Conservation (phyloP, 1,140 invertebrate species). For the Neodiprion fabricii region DNA sequence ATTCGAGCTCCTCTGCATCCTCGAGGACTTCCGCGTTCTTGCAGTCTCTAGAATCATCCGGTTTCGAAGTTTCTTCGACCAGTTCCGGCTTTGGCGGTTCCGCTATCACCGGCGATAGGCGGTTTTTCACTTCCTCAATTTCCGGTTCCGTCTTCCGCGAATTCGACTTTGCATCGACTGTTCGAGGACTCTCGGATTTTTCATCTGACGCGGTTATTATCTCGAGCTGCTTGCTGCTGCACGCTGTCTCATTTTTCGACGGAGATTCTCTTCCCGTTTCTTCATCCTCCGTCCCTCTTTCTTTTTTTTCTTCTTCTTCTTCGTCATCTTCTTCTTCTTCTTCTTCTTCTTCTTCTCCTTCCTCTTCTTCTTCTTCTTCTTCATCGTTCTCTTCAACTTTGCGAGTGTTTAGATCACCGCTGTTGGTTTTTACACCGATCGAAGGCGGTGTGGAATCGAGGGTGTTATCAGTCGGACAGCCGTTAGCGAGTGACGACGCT, state of each 20-base stretch:
- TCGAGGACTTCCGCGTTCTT: not conserved
- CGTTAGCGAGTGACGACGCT: no score
- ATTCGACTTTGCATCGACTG: no score
- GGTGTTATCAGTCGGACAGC: no score
- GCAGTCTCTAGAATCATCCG: not conserved
- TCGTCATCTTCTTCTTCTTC: not conserved
- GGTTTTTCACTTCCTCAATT: not conserved
- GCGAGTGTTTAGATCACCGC: conserved; percentile 24
- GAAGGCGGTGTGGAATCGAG: no score
- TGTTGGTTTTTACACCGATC: not conserved
- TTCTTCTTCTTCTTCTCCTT: no score
- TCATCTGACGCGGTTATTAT: no score
- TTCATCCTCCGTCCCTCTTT: not conserved
- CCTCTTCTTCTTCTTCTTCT: not conserved
- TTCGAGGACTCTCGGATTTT: no score
- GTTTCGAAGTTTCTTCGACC: not conserved
- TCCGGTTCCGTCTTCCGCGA: not conserved
- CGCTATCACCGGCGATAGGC: no score
- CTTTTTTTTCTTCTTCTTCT: no score
- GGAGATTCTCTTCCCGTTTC: not conserved
- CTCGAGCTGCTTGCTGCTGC: no score
- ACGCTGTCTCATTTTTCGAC: not conserved
- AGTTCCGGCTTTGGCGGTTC: not conserved
- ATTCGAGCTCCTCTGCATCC: not conserved
- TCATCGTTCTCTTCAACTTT: conserved; percentile 21